A percentile compares a stretch with the other conserved stretches of the same genome.
Conservation (phyloP, 1,140 invertebrate species). For the Cydia fagiglandana region DNA sequence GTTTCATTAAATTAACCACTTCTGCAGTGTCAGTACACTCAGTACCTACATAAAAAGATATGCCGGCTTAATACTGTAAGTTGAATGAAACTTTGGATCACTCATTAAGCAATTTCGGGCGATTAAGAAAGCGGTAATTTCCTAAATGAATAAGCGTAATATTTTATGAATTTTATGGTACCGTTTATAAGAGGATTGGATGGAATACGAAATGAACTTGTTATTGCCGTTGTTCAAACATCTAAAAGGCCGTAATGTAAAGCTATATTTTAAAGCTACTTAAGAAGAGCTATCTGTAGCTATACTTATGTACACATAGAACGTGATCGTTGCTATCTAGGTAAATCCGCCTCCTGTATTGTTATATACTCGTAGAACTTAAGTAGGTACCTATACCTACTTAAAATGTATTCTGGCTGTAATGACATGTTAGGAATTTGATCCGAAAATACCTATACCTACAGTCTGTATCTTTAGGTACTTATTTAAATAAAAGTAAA, state of each 20-base stretch:
- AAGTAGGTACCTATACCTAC: too few relatives aligned
- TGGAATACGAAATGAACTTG: neutral
- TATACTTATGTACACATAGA: too few relatives aligned
- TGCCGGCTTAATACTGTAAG: constrained; percentile 1
- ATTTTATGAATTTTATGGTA: neutral
- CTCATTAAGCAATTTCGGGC: constrained; percentile 1
- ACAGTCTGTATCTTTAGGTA: too few relatives aligned
- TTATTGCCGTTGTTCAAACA: constrained; percentile 2
- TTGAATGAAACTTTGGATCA: neutral
- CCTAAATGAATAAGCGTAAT: neutral
- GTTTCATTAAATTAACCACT: constrained; percentile 26
- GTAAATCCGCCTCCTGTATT: too few relatives aligned
- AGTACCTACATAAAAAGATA: neutral
- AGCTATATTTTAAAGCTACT: neutral
- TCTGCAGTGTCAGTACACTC: neutral
- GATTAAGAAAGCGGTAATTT: constrained; percentile 1
- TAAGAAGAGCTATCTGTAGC: too few relatives aligned
- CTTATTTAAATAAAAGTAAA: too few relatives aligned
- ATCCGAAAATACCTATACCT: too few relatives aligned
- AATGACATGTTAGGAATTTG: too few relatives aligned
- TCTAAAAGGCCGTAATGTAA: neutral
- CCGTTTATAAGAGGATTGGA: neutral
- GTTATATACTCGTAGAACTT: too few relatives aligned
- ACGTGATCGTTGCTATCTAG: too few relatives aligned
- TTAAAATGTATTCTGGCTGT: too few relatives aligned